Base-by-base conservation (phyloP, 2,113 vertebrate genomes). In the Cinclus cinclus region DNA sequence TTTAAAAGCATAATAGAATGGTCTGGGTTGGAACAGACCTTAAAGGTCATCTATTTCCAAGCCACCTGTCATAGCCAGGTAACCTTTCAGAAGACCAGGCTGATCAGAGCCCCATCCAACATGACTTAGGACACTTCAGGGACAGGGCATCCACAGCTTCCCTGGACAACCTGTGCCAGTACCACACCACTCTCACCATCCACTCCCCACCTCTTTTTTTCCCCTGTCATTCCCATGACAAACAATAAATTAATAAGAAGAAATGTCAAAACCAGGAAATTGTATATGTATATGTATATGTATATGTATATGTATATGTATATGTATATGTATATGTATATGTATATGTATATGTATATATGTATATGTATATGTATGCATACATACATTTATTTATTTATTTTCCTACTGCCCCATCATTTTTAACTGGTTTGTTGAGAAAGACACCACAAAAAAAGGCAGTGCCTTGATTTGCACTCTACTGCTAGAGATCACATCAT, bases 161-260 rank as follows among this genome's bases (percentile, higher is more conserved):
- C 25, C 39, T 53, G 53, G 20, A 11, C 16, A 33, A 14, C 7
- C 5, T 53, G 5, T 39, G 39, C 28, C 52, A 21, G 12, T 15
- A 18, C 14, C 39, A 59, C 46, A 67, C 13, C 77, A 52, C 52
- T 30, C 33, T 24, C 33, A 46, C 22, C 4, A 9, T 39, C n/a
- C 12, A 18, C 33, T 28, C 10, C 7, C 13, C 0, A 0, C 1
- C 23, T 52, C 10, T 25, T 39, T 8, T 15, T 7, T 49, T 24
- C 15, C 5, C 15, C 5, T 44, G 28, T 39, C 13, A 39, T 52
- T 67, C 16, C 11, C 28, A 47, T 41, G 16, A 59, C 9, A 87
- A 50, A 21, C 10, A 50, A 24, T 25, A 62, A 30, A 6, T 5
- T n/a, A 18, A 23, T 24, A 56, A 73, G 7, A 67, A 41, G 23